A percentile compares a stretch with the other conserved stretches of the same genome.
These are phyloP conservation scores for Babyrousa celebensis DNA, from an alignment of 2,797 vertebrate genomes.

Conservation along the genomic window DNA sequence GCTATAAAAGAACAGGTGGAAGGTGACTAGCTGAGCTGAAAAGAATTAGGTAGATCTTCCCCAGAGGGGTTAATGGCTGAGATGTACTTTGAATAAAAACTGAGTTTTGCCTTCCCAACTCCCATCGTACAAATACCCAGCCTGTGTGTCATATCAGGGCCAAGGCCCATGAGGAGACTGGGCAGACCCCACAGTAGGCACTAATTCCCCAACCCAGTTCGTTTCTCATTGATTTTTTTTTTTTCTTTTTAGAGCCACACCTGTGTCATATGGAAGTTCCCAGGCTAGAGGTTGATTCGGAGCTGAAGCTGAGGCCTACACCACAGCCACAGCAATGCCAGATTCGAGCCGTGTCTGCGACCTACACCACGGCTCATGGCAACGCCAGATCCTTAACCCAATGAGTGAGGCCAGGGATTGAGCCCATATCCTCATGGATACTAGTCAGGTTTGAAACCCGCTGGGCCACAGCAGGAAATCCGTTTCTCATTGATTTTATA, in stretches of 20 bases:
- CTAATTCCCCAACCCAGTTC: background rate
- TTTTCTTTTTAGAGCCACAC: no score
- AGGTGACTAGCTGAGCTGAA: background rate
- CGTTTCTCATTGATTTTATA: background rate
- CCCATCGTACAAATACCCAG: background rate
- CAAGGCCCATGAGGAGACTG: background rate
- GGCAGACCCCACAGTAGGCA: background rate
- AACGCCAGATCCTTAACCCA: no score
- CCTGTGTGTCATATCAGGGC: background rate
- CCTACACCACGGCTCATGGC: no score
- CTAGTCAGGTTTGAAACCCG: no score
- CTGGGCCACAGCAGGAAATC: no score
- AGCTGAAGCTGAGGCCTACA: no score
- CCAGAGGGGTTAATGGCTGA: background rate
- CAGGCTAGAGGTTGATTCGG: no score
- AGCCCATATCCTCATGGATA: no score
- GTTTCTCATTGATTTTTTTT: background rate
- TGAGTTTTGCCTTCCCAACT: background rate
- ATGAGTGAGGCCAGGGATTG: no score
- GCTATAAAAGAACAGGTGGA: background rate
- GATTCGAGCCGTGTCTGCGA: no score
- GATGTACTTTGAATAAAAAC: background rate
- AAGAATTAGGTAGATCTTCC: background rate
- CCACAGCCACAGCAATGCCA: no score
- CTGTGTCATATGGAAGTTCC: no score